These are phyloP conservation scores for Lota lota DNA, from an alignment of 2,113 vertebrate genomes.

Conservation along the genomic window DNA sequence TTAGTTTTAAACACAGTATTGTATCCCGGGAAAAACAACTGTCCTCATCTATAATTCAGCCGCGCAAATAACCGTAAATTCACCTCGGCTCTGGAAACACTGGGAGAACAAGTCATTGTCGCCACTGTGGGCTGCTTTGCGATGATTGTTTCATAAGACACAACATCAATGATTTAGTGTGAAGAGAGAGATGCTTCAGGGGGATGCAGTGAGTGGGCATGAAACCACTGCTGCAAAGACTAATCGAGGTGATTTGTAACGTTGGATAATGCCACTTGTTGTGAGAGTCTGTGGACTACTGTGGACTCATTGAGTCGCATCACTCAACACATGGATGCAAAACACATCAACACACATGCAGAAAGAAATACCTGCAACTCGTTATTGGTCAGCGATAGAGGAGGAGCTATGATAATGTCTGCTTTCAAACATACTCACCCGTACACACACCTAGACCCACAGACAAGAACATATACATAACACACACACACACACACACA, in stretches of 20 bases:
- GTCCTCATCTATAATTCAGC: conserved; percentile 4
- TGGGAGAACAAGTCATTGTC: background rate
- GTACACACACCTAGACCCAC: background rate
- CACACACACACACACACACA: background rate
- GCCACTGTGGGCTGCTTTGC: background rate
- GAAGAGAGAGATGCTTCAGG: background rate
- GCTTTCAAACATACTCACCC: background rate
- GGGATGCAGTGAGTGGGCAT: background rate
- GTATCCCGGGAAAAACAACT: background rate
- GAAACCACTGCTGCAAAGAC: conserved; percentile 18
- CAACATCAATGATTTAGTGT: conserved; percentile 13
- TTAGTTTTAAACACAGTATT: too few relatives aligned
- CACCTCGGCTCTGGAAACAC: background rate
- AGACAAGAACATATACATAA: background rate
- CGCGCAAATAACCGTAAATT: background rate
- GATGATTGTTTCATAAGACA: background rate
- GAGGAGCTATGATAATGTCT: too few relatives aligned
- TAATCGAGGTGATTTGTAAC: conserved; percentile 20
- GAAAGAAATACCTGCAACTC: background rate
- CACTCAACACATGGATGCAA: background rate
- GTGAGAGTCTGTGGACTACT: background rate
- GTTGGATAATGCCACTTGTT: conserved; percentile 21
- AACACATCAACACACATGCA: background rate
- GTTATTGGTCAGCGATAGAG: too few relatives aligned
- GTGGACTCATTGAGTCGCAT: background rate